Conservation (phyloP, 2,888 invertebrate genomes). For the Hypselothyrea guttata region DNA sequence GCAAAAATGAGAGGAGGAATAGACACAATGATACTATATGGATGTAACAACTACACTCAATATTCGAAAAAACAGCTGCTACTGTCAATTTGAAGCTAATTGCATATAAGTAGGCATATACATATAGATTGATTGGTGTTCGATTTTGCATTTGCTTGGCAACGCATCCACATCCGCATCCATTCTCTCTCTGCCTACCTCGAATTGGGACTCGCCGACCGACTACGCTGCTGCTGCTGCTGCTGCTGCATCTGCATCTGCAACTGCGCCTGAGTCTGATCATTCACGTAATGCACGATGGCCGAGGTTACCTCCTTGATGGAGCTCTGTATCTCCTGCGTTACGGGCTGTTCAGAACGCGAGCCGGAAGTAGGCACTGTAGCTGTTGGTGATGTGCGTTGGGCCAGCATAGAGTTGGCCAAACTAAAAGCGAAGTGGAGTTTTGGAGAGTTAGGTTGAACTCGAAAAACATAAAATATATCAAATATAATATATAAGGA, state of each 20-base stretch:
- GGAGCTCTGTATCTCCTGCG: slow-evolving; percentile 89
- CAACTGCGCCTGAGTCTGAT: slow-evolving; percentile 85
- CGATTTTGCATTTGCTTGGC: slow-evolving; percentile 4
- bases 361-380: slow-evolving; percentile 49
- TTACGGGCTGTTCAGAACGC: slow-evolving; percentile 74
- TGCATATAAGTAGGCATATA: neutral
- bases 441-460: too few species aligned
- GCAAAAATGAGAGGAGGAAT: slow-evolving; percentile 7
- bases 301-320: slow-evolving; percentile 96
- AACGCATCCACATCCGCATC: slow-evolving; percentile 3
- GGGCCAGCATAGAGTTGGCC: slow-evolving; percentile 86
- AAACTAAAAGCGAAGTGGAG: too few species aligned
- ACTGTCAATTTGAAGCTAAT: slow-evolving; percentile 28
- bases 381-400: slow-evolving; percentile 58
- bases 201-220: slow-evolving; percentile 82
- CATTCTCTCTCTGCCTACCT: slow-evolving; percentile 74
- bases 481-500: too few species aligned
- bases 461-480: too few species aligned
- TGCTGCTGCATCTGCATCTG: too few species aligned
- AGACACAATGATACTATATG: slow-evolving; percentile 6
- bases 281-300: slow-evolving; percentile 94
- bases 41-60: slow-evolving; percentile 12
- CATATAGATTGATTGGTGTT: neutral
- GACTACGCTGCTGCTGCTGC: slow-evolving; percentile 81
- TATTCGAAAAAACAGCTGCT: slow-evolving; percentile 23